A percentile compares a stretch with the other conserved stretches of the same genome.
Conservation (phyloP, 2,888 invertebrate species). For the Hirtodrosophila alboralis region DNA sequence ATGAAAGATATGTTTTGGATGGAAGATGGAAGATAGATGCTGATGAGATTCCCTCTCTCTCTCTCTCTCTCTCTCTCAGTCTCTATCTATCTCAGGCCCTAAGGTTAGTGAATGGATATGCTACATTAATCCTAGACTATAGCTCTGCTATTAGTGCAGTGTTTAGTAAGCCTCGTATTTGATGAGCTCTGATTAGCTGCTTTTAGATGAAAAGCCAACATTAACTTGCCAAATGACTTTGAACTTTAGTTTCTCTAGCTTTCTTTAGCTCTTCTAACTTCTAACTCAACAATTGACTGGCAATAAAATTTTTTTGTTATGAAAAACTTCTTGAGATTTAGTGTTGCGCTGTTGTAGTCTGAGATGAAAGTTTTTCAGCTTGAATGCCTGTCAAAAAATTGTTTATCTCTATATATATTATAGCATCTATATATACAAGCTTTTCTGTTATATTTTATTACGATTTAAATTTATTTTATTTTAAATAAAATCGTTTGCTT, state of each 20-base stretch:
- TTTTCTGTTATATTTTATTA: no score
- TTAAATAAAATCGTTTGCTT: no score
- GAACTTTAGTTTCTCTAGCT: slow-evolving; percentile 9
- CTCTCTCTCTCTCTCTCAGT: slow-evolving; percentile 7
- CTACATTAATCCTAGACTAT: slow-evolving; percentile 55
- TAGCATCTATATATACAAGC: no score
- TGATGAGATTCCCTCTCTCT: slow-evolving; percentile 54
- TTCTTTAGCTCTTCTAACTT: neutral
- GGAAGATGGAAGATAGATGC: slow-evolving; percentile 60
- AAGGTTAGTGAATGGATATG: slow-evolving; percentile 14
- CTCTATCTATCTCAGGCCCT: no score
- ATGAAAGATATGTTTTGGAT: slow-evolving; percentile 47
- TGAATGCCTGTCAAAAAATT: no score
- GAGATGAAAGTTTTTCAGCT: no score
- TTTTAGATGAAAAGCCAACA: slow-evolving; percentile 38
- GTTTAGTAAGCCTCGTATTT: slow-evolving; percentile 58
- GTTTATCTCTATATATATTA: no score
- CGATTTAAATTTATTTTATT: no score
- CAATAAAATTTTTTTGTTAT: neutral
- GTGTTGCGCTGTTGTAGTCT: no score
- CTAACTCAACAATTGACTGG: neutral
- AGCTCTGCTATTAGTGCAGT: slow-evolving; percentile 61
- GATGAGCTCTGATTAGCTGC: slow-evolving; percentile 70
- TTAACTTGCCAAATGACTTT: slow-evolving; percentile 40
- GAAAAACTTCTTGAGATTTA: no score